Evolutionary conservation across 1,140 invertebrate genomes (phyloP), one percentile per base, ranked within the genome.

Genomic region (Cotesia chilonis): DNA sequence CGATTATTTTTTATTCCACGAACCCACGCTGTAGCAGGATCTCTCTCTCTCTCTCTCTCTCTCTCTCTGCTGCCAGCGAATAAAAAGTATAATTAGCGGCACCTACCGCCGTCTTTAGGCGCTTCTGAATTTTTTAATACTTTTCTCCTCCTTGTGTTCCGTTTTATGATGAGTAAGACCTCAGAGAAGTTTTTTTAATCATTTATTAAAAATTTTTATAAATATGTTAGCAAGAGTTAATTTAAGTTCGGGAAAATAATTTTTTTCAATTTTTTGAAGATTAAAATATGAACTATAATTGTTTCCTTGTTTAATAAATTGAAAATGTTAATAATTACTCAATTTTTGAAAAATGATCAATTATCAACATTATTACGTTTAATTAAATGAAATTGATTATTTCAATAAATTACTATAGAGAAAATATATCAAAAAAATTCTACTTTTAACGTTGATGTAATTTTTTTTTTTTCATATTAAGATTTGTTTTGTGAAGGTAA

Each of bases 71-170:
- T 28, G 17, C 14, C 41, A 7, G 55, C 28, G 70, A 70, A 55
- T 60, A 65, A 71, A 69, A 74, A 63, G 66, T 55, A 66, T 66
- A 75, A 70, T 68, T 71, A 74, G 47, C 59, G 41, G 41, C 61
- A 73, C 72, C 67, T 63, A 73, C 64, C 67, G 66, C 61, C 14
- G 69, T 37, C 67, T 37, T 17, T 12, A 59, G 67, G 67, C 59
- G 51, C 35, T 71, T 66, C 60, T 66, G 55, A 61, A 70, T 66
- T 66, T 66, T 65, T 55, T 71, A 28, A 14, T 65, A 10, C 9
- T 63, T 36, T 64, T 64, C 10, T n/a, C 51, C 51, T 37, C 12
- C 4, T 71, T 36, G 55, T 68, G 12, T 55, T 68, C 36, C 17
- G 20, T 17, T 20, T 17, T 20, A 59, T 59, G 20, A 59, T 59